phyloP scores from a whole-genome alignment of 2,888 invertebrate genomes.

The Halictus ligatus region DNA sequence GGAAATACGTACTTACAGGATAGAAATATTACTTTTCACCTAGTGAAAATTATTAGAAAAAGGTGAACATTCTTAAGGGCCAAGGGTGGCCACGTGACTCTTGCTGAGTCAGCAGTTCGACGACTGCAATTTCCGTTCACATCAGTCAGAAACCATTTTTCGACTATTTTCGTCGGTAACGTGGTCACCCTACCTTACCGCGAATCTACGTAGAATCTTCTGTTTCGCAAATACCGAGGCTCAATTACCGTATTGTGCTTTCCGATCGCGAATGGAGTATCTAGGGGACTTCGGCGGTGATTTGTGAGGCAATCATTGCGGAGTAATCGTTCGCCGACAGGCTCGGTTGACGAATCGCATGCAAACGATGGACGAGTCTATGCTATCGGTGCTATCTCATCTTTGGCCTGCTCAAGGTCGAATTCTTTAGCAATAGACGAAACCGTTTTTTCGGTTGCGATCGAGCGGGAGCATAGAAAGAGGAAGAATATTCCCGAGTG shows the following conservation, averaged over 20 bases:
- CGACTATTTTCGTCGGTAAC: too few species aligned
- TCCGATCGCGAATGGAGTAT: not conserved
- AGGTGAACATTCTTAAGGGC: not conserved
- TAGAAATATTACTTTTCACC: too few species aligned
- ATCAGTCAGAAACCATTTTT: too few species aligned
- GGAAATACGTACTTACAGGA: too few species aligned
- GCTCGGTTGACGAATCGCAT: not conserved
- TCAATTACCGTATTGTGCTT: not conserved
- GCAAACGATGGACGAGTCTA: not conserved
- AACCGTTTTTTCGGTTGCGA: not conserved
- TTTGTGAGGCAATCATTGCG: not conserved
- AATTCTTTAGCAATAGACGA: not conserved
- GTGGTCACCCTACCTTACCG: too few species aligned
- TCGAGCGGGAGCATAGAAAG: not conserved
- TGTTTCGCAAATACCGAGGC: not conserved
- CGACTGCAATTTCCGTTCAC: too few species aligned
- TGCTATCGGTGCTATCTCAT: not conserved
- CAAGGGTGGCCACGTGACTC: too few species aligned
- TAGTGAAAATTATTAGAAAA: too few species aligned
- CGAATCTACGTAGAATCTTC: too few species aligned
- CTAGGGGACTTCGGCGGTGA: not conserved
- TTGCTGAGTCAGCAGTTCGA: too few species aligned
- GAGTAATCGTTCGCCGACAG: not conserved
- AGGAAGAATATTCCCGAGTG: not conserved
- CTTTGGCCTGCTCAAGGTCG: not conserved